Conservation (phyloP, 2,888 invertebrate genomes). For the Formica aserva region DNA sequence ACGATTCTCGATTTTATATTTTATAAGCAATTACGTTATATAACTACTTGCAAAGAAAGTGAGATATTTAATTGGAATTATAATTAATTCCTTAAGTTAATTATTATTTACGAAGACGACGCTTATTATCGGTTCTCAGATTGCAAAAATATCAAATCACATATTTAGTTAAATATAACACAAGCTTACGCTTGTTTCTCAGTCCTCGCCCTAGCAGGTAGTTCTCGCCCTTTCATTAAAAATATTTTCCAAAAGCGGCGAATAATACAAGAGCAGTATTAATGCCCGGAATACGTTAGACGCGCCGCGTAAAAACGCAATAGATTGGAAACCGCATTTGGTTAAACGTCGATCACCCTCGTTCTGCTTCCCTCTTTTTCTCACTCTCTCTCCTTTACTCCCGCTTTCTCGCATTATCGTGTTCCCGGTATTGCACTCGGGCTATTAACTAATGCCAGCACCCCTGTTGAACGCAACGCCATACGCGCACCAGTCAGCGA, state of each 20-base stretch:
- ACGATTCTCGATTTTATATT: background rate
- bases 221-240: background rate
- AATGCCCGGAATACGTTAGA: constrained; percentile 56
- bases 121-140: background rate
- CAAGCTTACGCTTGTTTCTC: background rate
- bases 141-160: background rate
- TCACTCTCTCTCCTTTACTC: constrained; percentile 46
- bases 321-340: constrained; percentile 86
- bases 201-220: constrained; percentile 41
- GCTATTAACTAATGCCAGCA: constrained; percentile 85
- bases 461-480: constrained; percentile 70
- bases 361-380: constrained; percentile 26
- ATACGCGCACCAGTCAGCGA: constrained; percentile 79
- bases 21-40: background rate
- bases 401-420: constrained; percentile 80
- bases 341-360: constrained; percentile 73
- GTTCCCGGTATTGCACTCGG: constrained; percentile 75
- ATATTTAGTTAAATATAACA: background rate
- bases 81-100: background rate
- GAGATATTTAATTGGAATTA: background rate
- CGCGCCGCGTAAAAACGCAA: constrained; percentile 81
- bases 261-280: constrained; percentile 49
- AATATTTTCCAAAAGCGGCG: constrained; percentile 49
- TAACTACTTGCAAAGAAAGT: background rate
- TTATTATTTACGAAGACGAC: background rate